Evolutionary conservation across 1,140 invertebrate genomes (phyloP), one percentile per base, ranked within the genome.

Genomic region (Drosophila neocordata): DNA sequence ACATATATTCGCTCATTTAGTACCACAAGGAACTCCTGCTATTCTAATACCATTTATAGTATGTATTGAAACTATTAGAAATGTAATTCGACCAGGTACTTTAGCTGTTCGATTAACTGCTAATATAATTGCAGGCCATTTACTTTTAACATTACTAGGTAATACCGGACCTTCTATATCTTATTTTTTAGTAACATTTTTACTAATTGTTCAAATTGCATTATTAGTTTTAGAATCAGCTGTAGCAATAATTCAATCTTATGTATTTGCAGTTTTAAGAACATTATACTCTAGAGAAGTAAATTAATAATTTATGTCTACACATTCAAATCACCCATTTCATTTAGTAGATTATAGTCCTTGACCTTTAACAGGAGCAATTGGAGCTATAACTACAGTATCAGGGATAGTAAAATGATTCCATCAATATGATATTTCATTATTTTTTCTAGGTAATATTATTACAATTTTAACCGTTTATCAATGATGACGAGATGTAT

Each of bases 61-160:
- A 37, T 75, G 93, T 78, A 94, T 94, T 93, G 93, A 94, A 94
- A 92, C 92, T 58, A 93, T 94, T 92, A 94, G 93, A 93, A 92
- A 72, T 57, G 35, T 93, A 44, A 95, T 95, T 92, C 94, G 94
- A 6, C 94, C 94, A 7, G 81, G 92, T 84, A 95, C 94, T 1
- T 91, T 95, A 92, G 92, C 93, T 31, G 92, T 95, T 57, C 94
- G 94, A 67, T 84, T 95, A 92, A 92, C 93, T 9, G 94, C 95
- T 38, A 95, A 95, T 93, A 94, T 95, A 93, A 94, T 95, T 92
- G 94, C 94, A 11, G 94, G 94, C 0, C 94, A 88, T 93, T 89
- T 95, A 89, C 75, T 95, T 64, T 70, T 92, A 91, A 93, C 93
- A 24, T 81, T 94, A 77, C 53, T 76, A 38, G 73, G 73, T 8